Evolutionary conservation across 2,113 vertebrate genomes (phyloP).

Genomic region (Nesogale talazaci): DNA sequence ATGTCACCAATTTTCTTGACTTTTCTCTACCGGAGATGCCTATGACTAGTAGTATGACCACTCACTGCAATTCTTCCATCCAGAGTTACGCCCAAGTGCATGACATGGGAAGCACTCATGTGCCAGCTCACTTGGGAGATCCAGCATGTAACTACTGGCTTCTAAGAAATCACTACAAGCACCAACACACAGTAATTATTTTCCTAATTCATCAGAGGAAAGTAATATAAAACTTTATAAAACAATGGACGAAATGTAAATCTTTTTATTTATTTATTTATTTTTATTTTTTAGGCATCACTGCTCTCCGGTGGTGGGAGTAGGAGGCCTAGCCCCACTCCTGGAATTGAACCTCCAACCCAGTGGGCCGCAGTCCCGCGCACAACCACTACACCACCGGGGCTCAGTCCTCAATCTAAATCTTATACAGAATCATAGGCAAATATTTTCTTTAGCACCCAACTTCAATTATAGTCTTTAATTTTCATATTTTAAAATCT

Average conservation of each 20-base stretch:
- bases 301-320: too few species aligned
- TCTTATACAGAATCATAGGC: neutral
- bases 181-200: neutral
- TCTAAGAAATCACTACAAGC: neutral
- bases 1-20: neutral
- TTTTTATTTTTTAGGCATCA: too few species aligned
- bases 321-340: too few species aligned
- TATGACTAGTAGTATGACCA: neutral
- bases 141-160: neutral
- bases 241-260: too few species aligned
- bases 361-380: too few species aligned
- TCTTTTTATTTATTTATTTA: too few species aligned
- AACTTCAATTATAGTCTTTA: conserved; percentile 23
- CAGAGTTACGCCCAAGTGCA: neutral
- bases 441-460: neutral
- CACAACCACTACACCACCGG: too few species aligned
- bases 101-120: neutral
- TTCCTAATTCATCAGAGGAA: conserved; percentile 1
- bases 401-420: neutral
- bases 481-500: neutral
- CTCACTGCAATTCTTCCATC: neutral
- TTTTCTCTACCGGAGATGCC: neutral
- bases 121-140: neutral
- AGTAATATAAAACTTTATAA: neutral
- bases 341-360: too few species aligned